Evolutionary conservation across 2,797 vertebrate species (phyloP).

Genomic region (Anguilla pacifica): DNA sequence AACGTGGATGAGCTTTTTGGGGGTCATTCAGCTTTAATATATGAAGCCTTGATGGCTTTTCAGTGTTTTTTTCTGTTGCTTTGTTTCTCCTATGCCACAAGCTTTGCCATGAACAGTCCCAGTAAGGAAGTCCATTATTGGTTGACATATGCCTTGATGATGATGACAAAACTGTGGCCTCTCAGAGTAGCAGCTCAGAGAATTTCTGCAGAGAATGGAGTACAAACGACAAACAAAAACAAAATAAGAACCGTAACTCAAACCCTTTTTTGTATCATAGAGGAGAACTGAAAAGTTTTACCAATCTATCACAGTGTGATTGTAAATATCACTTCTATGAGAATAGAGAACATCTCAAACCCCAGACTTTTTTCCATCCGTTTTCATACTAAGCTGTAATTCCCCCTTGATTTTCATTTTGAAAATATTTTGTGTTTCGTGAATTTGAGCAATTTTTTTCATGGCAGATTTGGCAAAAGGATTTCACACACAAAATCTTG

Average conservation of each 20-base stretch:
- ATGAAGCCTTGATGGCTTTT: slow-evolving; percentile 54
- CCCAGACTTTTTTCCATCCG: slow-evolving; percentile 73
- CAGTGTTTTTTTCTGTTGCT: slow-evolving; percentile 59
- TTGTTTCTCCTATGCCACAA: slow-evolving; percentile 83
- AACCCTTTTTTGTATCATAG: slow-evolving; percentile 77
- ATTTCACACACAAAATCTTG: slow-evolving; percentile 79
- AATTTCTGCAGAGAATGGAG: slow-evolving; percentile 60
- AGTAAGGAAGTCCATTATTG: slow-evolving; percentile 77
- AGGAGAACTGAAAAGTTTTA: slow-evolving; percentile 71
- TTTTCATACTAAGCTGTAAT: slow-evolving; percentile 75
- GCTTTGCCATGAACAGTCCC: slow-evolving; percentile 75
- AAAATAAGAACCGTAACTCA: slow-evolving; percentile 46
- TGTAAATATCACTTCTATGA: slow-evolving; percentile 83
- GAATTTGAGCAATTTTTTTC: slow-evolving; percentile 77
- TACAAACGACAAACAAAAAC: slow-evolving; percentile 58
- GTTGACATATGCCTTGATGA: slow-evolving; percentile 72
- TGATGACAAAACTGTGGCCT: slow-evolving; percentile 53
- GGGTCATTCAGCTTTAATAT: slow-evolving; percentile 78
- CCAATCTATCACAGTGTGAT: slow-evolving; percentile 81
- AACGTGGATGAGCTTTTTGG: slow-evolving; percentile 60
- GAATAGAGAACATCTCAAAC: slow-evolving; percentile 76
- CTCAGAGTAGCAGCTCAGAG: slow-evolving; percentile 54
- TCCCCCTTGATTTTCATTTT: slow-evolving; percentile 58
- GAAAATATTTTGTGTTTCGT: slow-evolving; percentile 68
- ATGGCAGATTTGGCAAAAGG: slow-evolving; percentile 74